Evolutionary conservation across 2,888 invertebrate genomes (phyloP).

Genomic region (Sepiola atlantica): DNA sequence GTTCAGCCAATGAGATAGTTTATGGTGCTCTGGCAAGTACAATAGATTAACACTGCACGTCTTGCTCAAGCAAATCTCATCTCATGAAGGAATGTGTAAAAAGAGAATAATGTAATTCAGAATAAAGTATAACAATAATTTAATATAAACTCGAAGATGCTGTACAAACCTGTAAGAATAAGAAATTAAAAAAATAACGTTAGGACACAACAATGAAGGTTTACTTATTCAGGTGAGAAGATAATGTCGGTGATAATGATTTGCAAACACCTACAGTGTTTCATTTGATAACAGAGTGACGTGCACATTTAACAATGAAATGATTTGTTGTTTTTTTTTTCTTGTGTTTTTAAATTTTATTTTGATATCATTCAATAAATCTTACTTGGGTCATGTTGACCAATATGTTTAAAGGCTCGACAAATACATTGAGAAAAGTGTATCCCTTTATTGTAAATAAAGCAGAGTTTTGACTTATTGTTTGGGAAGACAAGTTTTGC

Average conservation of each 20-base stretch:
- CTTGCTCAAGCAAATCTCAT: background rate
- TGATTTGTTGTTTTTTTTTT: too few relatives aligned
- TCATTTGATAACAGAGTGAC: background rate
- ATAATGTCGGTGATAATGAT: background rate
- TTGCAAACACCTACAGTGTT: background rate
- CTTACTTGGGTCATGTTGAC: background rate
- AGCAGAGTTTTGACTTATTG: background rate
- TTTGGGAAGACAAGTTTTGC: too few relatives aligned
- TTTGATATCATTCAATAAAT: background rate
- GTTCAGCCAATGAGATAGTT: background rate
- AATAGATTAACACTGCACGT: background rate
- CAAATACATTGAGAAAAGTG: background rate
- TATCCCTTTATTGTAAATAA: background rate
- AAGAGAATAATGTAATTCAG: background rate
- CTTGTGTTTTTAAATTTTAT: background rate
- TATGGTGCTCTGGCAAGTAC: background rate
- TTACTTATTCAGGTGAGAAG: background rate
- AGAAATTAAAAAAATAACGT: background rate
- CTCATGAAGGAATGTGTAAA: background rate
- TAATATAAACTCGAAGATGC: background rate
- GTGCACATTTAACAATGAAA: background rate
- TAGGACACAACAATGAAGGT: background rate
- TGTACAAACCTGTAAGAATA: background rate
- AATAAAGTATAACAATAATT: conserved; percentile 32
- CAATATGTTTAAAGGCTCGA: background rate